Evolutionary conservation across 2,888 invertebrate genomes (phyloP), one percentile per base, ranked within the genome.

Genomic region (Amiota minor): DNA sequence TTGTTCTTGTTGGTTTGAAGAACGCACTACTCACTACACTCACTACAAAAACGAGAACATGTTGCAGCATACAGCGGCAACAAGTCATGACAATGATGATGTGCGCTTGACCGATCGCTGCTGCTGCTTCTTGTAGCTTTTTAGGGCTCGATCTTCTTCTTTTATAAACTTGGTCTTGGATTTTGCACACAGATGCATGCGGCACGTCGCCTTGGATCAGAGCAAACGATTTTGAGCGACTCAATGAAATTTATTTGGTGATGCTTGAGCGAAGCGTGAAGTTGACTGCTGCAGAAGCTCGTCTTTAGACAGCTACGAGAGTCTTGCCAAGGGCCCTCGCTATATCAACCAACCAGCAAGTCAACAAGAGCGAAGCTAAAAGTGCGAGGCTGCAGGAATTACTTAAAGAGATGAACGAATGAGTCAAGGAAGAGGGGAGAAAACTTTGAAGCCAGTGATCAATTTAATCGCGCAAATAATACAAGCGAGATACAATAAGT

Each of bases 391-490:
- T 72, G 74, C 50, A 9, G 16, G 53, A 49, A 12, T 20, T 14
- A 68, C 14, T 35, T 45, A 64, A 9, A 64, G 64, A 64, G 64
- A 18, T 56, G 56, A 47, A 45, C 4, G 64, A 46, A n/a, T 16
- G 47, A 11, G 16, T 64, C 46, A 11, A 46, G 47, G 3, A 18
- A 47, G 49, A 16, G 12, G 18, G 35, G 35, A 2, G 14, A 18
- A 12, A 12, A n/a, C 14, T n/a, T 62, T 23, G 68, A 74, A 74
- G 75, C 73, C 78, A 76, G 81, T 83, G 88, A 88, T 87, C 88
- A 88, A 86, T 88, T 88, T 88, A 88, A 88, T 88, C 87, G 86
- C 85, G 81, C 88, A 88, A 88, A 88, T 88, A 88, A 88, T 86
- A 88, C 77, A 76, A 77, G 79, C 80, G 80, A 35, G 80, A 81